Base-by-base conservation (phyloP, 2,888 invertebrate species). In the Acanthococcus lagerstroemiae region DNA sequence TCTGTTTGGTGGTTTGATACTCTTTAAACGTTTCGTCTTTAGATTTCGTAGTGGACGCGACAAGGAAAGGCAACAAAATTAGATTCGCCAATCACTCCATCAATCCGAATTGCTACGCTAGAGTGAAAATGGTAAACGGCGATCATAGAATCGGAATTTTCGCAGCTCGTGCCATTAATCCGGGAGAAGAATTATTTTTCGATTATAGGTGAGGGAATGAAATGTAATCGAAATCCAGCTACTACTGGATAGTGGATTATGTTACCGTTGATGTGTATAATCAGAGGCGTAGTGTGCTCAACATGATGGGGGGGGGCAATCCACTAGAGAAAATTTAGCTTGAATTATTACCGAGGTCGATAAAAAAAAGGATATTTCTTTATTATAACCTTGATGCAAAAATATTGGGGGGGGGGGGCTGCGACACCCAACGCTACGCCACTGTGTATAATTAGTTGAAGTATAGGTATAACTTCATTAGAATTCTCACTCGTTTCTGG, bases 71-170 rank as follows among this genome's bases (percentile, higher is more conserved):
- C 68, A 99, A 99, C 80, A 95, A 99, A 80, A 99, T 99, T 71
- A 84, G 99, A n/a, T 99, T 99, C 78, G 99, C 99, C 60, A 99
- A 99, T 80, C 99, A 99, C 80, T 97, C 96, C 61, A 92, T 95
- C 74, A 95, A 95, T 81, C 97, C 99, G 0, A 99, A 99, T 79
- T 99, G 97, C 78, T 95, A 95, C 78, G 97, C 99, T 50, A 96
- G 96, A 82, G 95, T 97, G 22, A 91, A 92, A 90, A 92, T 91
- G 90, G 92, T 92, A 2, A 92, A 91, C 75, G 92, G 91, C 0
- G 92, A 92, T 77, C 91, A 92, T 74, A 83, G 92, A 72, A 92
- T 92, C 76, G 92, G 97, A 17, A 99, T 99, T 74, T 99, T 97
- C 80, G 97, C 99, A 69, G 96, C 95, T 77, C 82, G 95, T 69